Evolutionary conservation across 2,113 vertebrate species (phyloP).

Genomic region (Rhinopomastus cyanomelas): DNA sequence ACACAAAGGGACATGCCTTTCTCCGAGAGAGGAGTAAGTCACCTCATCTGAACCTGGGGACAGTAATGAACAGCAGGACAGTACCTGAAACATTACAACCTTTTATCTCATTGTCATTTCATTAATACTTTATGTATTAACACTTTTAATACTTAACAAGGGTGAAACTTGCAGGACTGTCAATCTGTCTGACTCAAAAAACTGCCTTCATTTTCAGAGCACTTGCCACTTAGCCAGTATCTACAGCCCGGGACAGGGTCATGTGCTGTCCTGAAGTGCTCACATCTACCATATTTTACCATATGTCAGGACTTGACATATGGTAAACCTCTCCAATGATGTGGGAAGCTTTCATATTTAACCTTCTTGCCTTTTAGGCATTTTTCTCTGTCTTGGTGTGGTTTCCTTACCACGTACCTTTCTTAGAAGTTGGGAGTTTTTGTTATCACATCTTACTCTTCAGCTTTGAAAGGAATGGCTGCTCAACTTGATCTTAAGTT

Average conservation of each 20-base stretch:
- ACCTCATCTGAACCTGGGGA: not conserved
- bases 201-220: not conserved
- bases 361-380: not conserved
- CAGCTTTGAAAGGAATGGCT: not conserved
- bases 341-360: not conserved
- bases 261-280: not conserved
- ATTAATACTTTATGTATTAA: not conserved
- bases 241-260: not conserved
- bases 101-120: not conserved
- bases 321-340: not conserved
- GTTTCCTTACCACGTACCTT: not conserved
- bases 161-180: not conserved
- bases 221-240: not conserved
- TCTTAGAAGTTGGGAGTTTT: not conserved
- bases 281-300: not conserved
- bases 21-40: not conserved
- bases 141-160: no score
- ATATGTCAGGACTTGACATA: not conserved
- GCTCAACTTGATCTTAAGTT: not conserved
- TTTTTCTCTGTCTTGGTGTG: constrained; percentile 1
- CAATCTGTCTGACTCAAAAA: not conserved
- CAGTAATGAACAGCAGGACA: not conserved
- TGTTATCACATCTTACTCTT: not conserved
- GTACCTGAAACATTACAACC: not conserved
- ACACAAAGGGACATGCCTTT: not conserved